Conservation (phyloP, 1,140 invertebrate species). For the Battus philenor region DNA sequence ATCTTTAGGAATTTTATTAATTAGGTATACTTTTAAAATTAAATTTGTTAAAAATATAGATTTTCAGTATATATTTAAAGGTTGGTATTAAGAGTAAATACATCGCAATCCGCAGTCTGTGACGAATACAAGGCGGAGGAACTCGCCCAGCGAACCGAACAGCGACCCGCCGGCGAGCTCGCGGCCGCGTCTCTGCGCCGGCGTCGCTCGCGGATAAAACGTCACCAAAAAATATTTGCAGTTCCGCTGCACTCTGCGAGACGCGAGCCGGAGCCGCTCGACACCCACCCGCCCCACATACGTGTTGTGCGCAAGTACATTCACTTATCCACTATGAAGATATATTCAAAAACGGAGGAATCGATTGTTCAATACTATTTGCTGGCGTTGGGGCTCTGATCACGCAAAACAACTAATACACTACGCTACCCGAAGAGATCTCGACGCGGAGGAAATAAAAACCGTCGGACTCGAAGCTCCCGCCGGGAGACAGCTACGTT, state of each 20-base stretch:
- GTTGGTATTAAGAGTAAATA: conserved; percentile 60
- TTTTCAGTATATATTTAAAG: conserved; percentile 67
- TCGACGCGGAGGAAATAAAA: conserved; percentile 18
- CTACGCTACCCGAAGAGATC: conserved; percentile 31
- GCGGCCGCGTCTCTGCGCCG: conserved; percentile 20
- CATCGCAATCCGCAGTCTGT: conserved; percentile 39
- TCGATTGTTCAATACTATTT: conserved; percentile 68
- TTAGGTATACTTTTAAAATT: conserved; percentile 68
- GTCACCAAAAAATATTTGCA: conserved; percentile 47
- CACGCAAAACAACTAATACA: conserved; percentile 43
- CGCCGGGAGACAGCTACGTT: conserved; percentile 4
- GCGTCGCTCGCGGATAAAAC: conserved; percentile 36
- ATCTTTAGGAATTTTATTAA: conserved; percentile 71
- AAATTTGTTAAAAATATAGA: conserved; percentile 74
- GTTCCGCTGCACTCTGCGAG: conserved; percentile 31
- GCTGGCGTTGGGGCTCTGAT: conserved; percentile 50
- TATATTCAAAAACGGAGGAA: conserved; percentile 59
- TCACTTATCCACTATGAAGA: conserved; percentile 60
- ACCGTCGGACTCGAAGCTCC: conserved; percentile 3
- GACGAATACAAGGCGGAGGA: conserved; percentile 27
- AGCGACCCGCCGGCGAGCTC: conserved; percentile 16
- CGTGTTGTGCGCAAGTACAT: conserved; percentile 63
- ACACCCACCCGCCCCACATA: conserved; percentile 40
- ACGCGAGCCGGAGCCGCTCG: conserved; percentile 27
- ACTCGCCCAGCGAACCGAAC: too few species aligned